Base-by-base conservation (phyloP, 2,888 invertebrate genomes). In the Andrena haemorrhoa region DNA sequence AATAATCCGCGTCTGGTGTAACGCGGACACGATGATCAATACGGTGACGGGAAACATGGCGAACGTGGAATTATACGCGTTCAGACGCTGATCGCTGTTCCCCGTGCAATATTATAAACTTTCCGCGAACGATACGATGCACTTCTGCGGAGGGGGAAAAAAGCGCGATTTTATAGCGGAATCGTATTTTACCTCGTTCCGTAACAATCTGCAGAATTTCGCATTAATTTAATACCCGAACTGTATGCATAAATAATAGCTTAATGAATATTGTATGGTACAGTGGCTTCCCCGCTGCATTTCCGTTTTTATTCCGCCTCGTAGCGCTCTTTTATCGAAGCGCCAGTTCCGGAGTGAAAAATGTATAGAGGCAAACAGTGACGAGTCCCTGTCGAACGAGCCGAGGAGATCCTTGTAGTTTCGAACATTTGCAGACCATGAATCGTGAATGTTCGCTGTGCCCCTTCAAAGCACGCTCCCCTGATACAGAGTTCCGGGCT, bases 341-440 rank as follows among this genome's bases (percentile, higher is more conserved):
- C 35, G 35, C 73, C 16, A 35, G 73, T 23, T 51, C 16, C 65
- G 26, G 8, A 10, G 10, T 77, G 16, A 77, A 77, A 73, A 65
- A 77, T 77, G 73, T 65, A 77, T 58, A 65, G 73, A 66, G 35
- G 60, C 77, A 77, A 77, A 77, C 77, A 77, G 65, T 64, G 77
- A 77, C 73, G 51, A 73, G 60, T 51, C 51, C 41, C 73, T 65
- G 49, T 77, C 73, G 73, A 77, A 77, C 31, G 33, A 65, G n/a
- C 58, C 49, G 47, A 56, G 58, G 26, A 58, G 76, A 33, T 49
- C 58, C 49, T 75, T 31, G 10, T 56, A 49, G 49, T 58, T 60
- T 51, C 65, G 60, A 41, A 61, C 61, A 73, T 77, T 73, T 77
- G 66, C 77, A 41, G 60, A 12, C 74, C 60, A 77, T 77, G 77